Evolutionary conservation across 2,113 vertebrate genomes (phyloP).

Genomic region (Melanostigma gelatinosum): DNA sequence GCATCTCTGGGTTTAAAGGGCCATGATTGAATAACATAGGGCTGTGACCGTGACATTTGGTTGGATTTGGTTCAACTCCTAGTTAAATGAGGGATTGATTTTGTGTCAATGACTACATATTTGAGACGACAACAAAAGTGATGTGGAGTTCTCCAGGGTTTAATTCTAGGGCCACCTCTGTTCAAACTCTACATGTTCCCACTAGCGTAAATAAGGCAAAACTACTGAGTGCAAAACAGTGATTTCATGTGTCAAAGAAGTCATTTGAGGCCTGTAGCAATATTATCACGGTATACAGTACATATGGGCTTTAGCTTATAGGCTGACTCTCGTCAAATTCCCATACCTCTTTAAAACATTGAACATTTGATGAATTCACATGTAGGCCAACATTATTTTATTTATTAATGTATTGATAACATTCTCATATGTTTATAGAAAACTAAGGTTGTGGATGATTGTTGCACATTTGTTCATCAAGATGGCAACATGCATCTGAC

Average conservation of each 20-base stretch:
- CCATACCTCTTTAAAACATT: neutral
- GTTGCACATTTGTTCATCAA: neutral
- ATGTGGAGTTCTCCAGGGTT: neutral
- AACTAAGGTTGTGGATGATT: neutral
- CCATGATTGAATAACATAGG: conserved; percentile 16
- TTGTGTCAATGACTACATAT: neutral
- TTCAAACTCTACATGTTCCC: neutral
- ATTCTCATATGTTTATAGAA: neutral
- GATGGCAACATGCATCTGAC: neutral
- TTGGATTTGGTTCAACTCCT: conserved; percentile 3
- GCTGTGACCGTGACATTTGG: neutral
- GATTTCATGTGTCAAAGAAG: neutral
- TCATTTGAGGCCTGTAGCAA: neutral
- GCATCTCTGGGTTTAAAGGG: conserved; percentile 11
- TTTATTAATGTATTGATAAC: too few relatives aligned
- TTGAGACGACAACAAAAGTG: neutral
- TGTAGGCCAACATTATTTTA: too few relatives aligned
- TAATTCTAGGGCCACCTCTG: neutral
- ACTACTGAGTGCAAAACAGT: neutral
- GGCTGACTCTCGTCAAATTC: neutral
- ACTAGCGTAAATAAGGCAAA: neutral
- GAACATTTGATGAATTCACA: neutral
- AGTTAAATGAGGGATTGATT: neutral
- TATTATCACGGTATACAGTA: neutral
- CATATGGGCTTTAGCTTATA: too few relatives aligned